Evolutionary conservation across 2,113 vertebrate genomes (phyloP), one percentile per base, ranked within the genome.

Genomic region (Pongo abelii): DNA sequence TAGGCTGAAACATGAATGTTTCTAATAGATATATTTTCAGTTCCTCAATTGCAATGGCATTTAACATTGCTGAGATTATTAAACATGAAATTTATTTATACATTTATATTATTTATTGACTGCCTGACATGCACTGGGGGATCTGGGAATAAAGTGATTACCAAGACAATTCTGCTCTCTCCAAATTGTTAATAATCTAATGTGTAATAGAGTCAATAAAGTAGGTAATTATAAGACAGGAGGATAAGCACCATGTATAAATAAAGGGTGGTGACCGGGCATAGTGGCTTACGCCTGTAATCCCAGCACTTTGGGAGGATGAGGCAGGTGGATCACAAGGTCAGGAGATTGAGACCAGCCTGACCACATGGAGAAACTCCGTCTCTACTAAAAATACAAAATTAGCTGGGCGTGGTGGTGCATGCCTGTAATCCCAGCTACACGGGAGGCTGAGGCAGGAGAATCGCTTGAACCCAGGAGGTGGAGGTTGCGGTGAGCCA

Each of bases 41-140:
- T 91, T 32, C 18, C n/a, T 85, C n/a, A n/a, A n/a, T 72, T 95
- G 79, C 64, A 64, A 1, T 92, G 84, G 46, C 55, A 72, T 38
- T 96, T 95, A 84, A 57, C 18, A 74, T 89, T 93, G 43, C 59
- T 89, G 35, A 75, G 35, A 67, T 94, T 55, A 84, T 85, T 80
- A 43, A 79, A 84, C 20, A 17, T 78, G 74, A 89, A 79, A 87
- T 86, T 38, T 84, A 95, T 91, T 92, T 20, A 81, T 83, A 30
- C 6, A 67, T 94, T 32, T 87, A 6, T 84, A 43, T 88, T 88
- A 95, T 64, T 84, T 97, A 92, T 88, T 84, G 70, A 57, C 75
- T 80, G 8, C 6, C 92, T n/a, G 52, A 50, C n/a, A 40, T 48
- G 70, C 32, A 84, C 35, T 52, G 0, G 48, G 84, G 75, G 55